Evolutionary conservation across 2,797 vertebrate genomes (phyloP), one percentile per base, ranked within the genome.

Genomic region (Pampus argenteus): DNA sequence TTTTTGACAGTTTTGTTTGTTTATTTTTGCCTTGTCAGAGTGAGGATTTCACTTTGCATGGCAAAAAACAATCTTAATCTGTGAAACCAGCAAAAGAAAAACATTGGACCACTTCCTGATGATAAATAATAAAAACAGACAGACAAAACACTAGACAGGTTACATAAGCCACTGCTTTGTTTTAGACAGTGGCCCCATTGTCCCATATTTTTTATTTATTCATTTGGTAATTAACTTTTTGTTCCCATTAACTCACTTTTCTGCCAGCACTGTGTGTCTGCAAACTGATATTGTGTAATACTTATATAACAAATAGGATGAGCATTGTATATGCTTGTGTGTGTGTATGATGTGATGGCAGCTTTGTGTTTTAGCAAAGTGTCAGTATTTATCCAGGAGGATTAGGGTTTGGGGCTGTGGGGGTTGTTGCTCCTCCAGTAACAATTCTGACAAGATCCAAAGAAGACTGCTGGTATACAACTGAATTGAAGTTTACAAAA

Each of bases 381-480:
- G 49, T 78, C 58, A 64, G 22, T 74, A 51, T 69, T 65, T 56
- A 38, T 82, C 47, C 50, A 54, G 28, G 10, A 34, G 50, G 49
- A 51, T n/a, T 34, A 10, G 34, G 55, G 2, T n/a, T n/a, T n/a
- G 17, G 17, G 31, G 44, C 28, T 18, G 22, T 4, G 8, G 47
- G 38, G 23, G 0, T 8, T 9, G 38, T 3, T 10, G 57, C 17
- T 71, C 40, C 11, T 40, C 42, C 25, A 57, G 47, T 29, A 58
- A 45, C 66, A 78, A 65, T 23, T 50, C 54, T 68, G 63, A 72
- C 63, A 78, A 63, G 63, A 62, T 63, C 52, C 52, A 54, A 47
- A 13, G 57, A 17, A 17, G 60, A 31, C 52, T 34, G 51, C 51
- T 66, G 78, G 20, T 47, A 66, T 28, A 11, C 57, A 80, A n/a